phyloP scores from a whole-genome alignment of 2,888 invertebrate genomes.

The Ichneumon xanthorius region DNA sequence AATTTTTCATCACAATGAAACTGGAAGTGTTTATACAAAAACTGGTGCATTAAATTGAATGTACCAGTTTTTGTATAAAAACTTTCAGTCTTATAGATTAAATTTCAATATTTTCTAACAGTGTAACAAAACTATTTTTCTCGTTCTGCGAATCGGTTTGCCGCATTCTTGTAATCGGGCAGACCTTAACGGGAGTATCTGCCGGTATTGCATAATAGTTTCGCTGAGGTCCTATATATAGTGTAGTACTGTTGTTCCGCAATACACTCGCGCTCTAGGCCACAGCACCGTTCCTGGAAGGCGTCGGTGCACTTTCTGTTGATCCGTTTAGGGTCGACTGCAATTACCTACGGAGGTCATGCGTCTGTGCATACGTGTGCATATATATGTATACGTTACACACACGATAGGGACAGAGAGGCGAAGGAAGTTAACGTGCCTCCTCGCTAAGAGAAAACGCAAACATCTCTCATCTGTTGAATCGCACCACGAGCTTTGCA shows the following conservation, averaged over 20 bases:
- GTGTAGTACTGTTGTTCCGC: neutral
- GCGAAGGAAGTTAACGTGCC: neutral
- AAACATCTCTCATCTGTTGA: constrained; percentile 22
- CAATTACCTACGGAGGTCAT: constrained; percentile 23
- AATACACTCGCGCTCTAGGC: constrained; percentile 1
- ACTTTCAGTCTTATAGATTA: too few relatives aligned
- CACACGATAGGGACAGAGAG: constrained; percentile 4
- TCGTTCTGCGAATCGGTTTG: neutral
- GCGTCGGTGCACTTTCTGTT: constrained; percentile 3
- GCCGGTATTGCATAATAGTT: constrained; percentile 32
- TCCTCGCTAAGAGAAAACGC: constrained; percentile 25
- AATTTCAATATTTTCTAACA: too few relatives aligned
- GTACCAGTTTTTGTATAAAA: too few relatives aligned
- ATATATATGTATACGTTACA: neutral
- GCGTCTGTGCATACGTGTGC: neutral
- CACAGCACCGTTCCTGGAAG: constrained; percentile 17
- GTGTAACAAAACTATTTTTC: neutral
- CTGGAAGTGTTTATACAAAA: too few relatives aligned
- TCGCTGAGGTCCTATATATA: neutral
- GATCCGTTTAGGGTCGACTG: constrained; percentile 21
- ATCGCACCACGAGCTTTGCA: constrained; percentile 13
- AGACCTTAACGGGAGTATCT: constrained; percentile 30
- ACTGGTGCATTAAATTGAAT: too few relatives aligned
- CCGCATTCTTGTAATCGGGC: neutral
- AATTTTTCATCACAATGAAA: too few relatives aligned